A percentile compares a stretch with the other conserved stretches of the same genome.
phyloP scores from a whole-genome alignment of 2,888 invertebrate species.

The Xanthorhoe designata region DNA sequence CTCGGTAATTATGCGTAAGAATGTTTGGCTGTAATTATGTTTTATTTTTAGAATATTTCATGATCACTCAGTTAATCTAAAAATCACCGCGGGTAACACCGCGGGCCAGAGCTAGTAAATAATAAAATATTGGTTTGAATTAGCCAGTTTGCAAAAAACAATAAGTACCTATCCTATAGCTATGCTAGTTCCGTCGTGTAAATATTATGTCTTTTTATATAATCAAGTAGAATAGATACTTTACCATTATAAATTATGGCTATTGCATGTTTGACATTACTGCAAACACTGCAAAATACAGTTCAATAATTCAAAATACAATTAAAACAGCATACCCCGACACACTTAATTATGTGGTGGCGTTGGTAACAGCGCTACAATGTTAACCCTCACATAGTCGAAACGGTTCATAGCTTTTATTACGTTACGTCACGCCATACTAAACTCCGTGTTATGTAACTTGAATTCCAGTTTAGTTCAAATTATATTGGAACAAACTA shows the following conservation, averaged over 20 bases:
- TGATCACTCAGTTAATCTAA: no score
- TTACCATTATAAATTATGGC: background rate
- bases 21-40: no score
- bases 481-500: slow-evolving; percentile 9
- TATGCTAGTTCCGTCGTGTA: no score
- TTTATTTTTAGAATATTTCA: no score
- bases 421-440: slow-evolving; percentile 26
- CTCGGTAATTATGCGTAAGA: no score
- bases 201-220: no score
- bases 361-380: slow-evolving; percentile 27
- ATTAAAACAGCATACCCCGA: slow-evolving; percentile 25
- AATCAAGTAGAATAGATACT: background rate
- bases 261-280: slow-evolving; percentile 8
- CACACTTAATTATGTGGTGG: slow-evolving; percentile 27
- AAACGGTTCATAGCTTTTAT: slow-evolving; percentile 27
- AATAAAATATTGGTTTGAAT: no score
- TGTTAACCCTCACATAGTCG: slow-evolving; percentile 25
- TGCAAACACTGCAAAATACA: slow-evolving; percentile 12
- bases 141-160: no score
- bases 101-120: no score
- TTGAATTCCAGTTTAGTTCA: slow-evolving; percentile 18
- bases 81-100: no score
- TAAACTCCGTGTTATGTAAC: slow-evolving; percentile 19
- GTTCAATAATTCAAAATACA: slow-evolving; percentile 25
- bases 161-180: no score